Evolutionary conservation across 2,113 vertebrate species (phyloP).

Genomic region (Silurus glanis): DNA sequence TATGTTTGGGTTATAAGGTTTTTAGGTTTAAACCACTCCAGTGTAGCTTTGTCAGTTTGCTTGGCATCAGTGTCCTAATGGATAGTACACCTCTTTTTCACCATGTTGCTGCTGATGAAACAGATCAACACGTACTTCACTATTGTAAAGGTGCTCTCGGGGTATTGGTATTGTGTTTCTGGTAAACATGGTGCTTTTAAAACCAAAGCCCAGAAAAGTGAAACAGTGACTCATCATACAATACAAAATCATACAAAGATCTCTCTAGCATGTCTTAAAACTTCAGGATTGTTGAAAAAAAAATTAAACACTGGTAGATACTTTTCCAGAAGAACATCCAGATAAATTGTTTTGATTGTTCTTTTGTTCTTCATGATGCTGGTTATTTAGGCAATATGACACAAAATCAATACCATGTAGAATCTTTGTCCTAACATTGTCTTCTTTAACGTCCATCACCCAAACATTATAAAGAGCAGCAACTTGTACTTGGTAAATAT

Average conservation of each 20-base stretch:
- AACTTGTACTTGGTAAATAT: not conserved
- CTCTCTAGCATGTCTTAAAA: not conserved
- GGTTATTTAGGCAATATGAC: not conserved
- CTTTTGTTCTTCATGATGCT: not conserved
- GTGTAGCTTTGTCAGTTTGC: not conserved
- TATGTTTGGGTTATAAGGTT: not conserved
- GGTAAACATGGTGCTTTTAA: not conserved
- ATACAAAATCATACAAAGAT: too few species aligned
- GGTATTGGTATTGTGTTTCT: not conserved
- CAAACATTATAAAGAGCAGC: not conserved
- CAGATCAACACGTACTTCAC: not conserved
- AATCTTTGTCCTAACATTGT: not conserved
- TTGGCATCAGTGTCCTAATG: not conserved
- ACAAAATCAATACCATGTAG: not conserved
- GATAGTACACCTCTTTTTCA: not conserved
- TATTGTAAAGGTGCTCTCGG: not conserved
- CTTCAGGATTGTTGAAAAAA: too few species aligned
- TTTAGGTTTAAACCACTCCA: not conserved
- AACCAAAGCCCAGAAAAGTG: not conserved
- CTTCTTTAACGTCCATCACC: not conserved
- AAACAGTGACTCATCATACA: not conserved
- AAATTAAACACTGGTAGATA: not conserved
- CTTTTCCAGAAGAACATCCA: not conserved
- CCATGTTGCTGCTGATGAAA: not conserved
- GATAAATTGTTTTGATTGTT: not conserved